A percentile compares a stretch with the other conserved stretches of the same genome.
These are phyloP conservation scores for Drosophila truncata DNA, from an alignment of 1,140 invertebrate species.

Conservation along the genomic window DNA sequence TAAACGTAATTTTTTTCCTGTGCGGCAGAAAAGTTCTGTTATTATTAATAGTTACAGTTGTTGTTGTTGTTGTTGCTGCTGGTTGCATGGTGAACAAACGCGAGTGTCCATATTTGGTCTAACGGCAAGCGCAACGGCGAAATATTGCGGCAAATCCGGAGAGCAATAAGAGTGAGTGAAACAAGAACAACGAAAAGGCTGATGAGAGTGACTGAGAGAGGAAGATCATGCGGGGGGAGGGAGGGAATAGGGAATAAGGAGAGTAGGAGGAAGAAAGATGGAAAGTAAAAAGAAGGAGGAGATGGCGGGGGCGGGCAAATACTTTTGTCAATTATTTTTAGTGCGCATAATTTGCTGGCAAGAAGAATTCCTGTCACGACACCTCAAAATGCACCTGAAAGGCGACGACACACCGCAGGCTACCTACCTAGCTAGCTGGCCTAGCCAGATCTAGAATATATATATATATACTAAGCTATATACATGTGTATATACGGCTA, in stretches of 20 bases:
- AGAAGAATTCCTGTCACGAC: conserved; percentile 80
- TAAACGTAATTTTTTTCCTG: conserved; percentile 43
- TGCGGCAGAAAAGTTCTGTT: conserved; percentile 60
- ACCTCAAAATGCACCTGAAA: conserved; percentile 81
- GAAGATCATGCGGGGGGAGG: not conserved
- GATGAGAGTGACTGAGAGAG: not conserved
- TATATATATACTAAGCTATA: not conserved
- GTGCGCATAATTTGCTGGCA: conserved; percentile 76
- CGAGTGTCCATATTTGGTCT: conserved; percentile 76
- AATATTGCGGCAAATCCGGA: conserved; percentile 17
- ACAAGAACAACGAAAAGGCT: not conserved
- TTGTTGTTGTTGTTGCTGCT: conserved; percentile 59
- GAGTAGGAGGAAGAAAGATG: not conserved
- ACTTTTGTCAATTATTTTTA: conserved; percentile 78
- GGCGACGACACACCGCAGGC: conserved; percentile 30
- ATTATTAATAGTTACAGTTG: conserved; percentile 44
- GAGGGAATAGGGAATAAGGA: not conserved
- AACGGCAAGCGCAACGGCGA: conserved; percentile 41
- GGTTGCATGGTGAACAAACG: conserved; percentile 64
- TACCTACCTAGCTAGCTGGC: not conserved
- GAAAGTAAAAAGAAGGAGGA: not conserved
- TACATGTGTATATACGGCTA: conserved; percentile 16
- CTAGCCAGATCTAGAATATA: not conserved
- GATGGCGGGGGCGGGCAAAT: conserved; percentile 33
- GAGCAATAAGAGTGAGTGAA: conserved; percentile 36